A percentile compares a stretch with the other conserved stretches of the same genome.
Evolutionary conservation across 2,888 invertebrate genomes (phyloP).

Genomic region (Drosophila putrida): DNA sequence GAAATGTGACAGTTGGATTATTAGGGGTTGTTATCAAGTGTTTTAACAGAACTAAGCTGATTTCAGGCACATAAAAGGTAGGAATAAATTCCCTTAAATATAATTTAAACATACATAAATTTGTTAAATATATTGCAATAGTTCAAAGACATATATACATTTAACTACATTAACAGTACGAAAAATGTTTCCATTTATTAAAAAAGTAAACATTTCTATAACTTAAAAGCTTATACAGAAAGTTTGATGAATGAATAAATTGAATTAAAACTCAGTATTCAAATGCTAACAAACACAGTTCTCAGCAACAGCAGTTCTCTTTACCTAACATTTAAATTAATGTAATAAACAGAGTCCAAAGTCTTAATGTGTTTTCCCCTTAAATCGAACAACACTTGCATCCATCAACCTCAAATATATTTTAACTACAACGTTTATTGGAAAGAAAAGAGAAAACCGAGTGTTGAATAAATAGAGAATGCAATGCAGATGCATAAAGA

Average conservation of each 20-base stretch:
- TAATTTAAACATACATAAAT: too few species aligned
- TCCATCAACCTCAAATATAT: constrained; percentile 9
- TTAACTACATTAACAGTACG: too few species aligned
- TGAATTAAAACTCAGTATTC: background rate
- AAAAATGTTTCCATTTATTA: too few species aligned
- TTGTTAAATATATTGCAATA: too few species aligned
- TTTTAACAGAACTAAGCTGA: background rate
- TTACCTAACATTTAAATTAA: background rate
- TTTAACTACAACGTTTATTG: constrained; percentile 22
- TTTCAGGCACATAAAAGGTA: background rate
- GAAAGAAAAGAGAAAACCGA: constrained; percentile 4
- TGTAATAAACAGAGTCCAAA: background rate
- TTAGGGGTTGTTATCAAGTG: background rate
- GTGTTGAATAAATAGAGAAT: constrained; percentile 2
- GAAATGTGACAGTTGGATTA: constrained; percentile 1
- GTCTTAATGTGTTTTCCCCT: background rate
- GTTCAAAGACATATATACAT: too few species aligned
- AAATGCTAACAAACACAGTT: too few species aligned
- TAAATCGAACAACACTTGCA: constrained; percentile 8
- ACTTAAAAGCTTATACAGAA: too few species aligned
- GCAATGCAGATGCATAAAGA: constrained; percentile 1
- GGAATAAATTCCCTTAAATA: too few species aligned
- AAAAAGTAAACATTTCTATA: too few species aligned
- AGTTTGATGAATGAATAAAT: background rate
- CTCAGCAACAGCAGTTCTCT: too few species aligned